These are phyloP conservation scores for Microcebus murinus DNA, from an alignment of 2,113 vertebrate genomes.

Conservation along the genomic window DNA sequence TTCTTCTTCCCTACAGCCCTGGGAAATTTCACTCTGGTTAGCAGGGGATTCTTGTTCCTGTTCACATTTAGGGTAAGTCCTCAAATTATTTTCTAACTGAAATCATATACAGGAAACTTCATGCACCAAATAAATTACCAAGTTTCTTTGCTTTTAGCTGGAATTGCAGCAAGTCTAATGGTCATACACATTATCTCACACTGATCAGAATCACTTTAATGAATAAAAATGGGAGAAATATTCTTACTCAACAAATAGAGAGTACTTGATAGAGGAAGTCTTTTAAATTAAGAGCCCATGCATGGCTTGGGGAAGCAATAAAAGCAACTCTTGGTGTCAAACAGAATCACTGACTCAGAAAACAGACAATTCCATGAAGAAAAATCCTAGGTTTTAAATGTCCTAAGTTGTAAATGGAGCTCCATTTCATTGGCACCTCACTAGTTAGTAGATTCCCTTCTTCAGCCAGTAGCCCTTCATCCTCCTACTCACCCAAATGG, in stretches of 20 bases:
- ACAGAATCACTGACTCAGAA: slow-evolving; percentile 27
- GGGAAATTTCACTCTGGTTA: neutral
- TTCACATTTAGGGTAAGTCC: neutral
- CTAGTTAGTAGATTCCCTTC: neutral
- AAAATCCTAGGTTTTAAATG: neutral
- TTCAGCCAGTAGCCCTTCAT: neutral
- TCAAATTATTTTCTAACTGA: slow-evolving; percentile 39
- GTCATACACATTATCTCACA: neutral
- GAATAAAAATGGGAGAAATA: neutral
- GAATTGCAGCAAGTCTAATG: neutral
- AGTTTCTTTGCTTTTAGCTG: neutral
- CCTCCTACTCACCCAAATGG: neutral
- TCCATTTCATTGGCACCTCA: neutral
- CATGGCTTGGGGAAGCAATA: neutral
- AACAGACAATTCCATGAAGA: neutral
- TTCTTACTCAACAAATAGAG: neutral
- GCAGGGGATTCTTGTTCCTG: neutral
- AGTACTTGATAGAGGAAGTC: neutral
- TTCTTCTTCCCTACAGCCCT: neutral
- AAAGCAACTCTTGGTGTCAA: neutral
- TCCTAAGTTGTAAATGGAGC: neutral
- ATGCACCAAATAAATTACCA: neutral
- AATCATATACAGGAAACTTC: neutral
- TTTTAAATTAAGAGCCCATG: slow-evolving; percentile 28
- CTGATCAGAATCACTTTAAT: neutral